Base-by-base conservation (phyloP, 2,888 invertebrate species). In the Diachrysia chrysitis region DNA sequence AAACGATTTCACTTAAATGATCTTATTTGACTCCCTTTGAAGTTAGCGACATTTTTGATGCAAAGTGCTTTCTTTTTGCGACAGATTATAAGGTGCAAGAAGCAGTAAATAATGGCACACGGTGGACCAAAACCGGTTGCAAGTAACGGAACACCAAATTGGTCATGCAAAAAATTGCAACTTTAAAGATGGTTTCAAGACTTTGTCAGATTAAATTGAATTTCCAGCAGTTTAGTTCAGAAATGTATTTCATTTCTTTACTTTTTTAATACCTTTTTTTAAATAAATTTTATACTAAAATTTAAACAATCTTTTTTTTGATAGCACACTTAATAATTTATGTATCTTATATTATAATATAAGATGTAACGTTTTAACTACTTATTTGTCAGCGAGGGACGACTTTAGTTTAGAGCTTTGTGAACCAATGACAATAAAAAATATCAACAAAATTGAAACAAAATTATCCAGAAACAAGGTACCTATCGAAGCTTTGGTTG, bases 141-240 rank as follows among this genome's bases (percentile, higher is more conserved):
- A 69, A 46, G 55, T 79, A 83, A 82, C 84, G 84, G 84, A 9
- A 76, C 37, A 63, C 35, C 14, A 56, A 70, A 63, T 73, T 69
- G 63, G 63, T 71, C 71, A 69, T 76, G 84, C 81, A 73, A 81
- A 78, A 82, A 79, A 81, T 68, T 79, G 66, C 76, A 81, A 60
- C 48, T 61, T 58, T 54, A 42, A 56, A 58, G 16, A 48, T 61
- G 53, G 63, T 62, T 48, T 71, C 58, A 69, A 61, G 63, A 72
- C 21, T 17, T 17, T 53, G 48, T 65, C 54, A 64, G 14, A n/a
- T 53, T 58, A 9, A 51, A 65, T 64, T 53, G 17, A 57, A 61
- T 67, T 37, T 51, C 63, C 32, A 66, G 58, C 35, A 56, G n/a
- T 66, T 59, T 12, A 59, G 32, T 48, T 61, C 53, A 23, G n/a